A percentile compares a stretch with the other conserved stretches of the same genome.
phyloP scores from a whole-genome alignment of 2,113 vertebrate species.

The Indicator indicator region DNA sequence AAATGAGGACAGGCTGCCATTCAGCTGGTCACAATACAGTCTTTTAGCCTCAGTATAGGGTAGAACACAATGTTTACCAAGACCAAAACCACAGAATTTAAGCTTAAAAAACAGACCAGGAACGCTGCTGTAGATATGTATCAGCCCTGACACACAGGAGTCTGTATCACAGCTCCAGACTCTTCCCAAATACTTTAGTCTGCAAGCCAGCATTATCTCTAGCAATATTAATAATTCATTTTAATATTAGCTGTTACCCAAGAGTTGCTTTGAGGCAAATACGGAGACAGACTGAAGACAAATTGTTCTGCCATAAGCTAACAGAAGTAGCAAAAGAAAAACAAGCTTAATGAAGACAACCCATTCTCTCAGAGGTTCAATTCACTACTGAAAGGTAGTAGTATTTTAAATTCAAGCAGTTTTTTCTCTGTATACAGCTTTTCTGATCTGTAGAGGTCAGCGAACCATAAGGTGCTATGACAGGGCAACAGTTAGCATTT shows the following conservation, averaged over 20 bases:
- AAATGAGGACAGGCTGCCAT: neutral
- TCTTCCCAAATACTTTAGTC: neutral
- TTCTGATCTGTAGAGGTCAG: neutral
- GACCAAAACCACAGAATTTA: neutral
- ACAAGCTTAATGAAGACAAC: neutral
- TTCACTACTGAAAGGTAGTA: neutral
- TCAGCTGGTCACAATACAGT: neutral
- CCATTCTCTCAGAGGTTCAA: neutral
- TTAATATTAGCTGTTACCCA: constrained; percentile 7
- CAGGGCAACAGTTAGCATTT: neutral
- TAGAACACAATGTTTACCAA: neutral
- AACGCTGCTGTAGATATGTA: neutral
- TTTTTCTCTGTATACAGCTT: neutral
- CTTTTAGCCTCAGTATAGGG: neutral
- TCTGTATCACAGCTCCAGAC: neutral
- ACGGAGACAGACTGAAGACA: neutral
- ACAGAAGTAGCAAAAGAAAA: neutral
- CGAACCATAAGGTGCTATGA: neutral
- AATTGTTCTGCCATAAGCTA: neutral
- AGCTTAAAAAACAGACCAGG: neutral
- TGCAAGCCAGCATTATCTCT: neutral
- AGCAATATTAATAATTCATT: constrained; percentile 26
- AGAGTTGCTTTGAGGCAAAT: constrained; percentile 19
- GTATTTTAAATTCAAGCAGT: neutral
- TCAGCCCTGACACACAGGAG: neutral